These are phyloP conservation scores for Lepus oiostolus DNA, from an alignment of 2,797 vertebrate genomes.

Conservation along the genomic window DNA sequence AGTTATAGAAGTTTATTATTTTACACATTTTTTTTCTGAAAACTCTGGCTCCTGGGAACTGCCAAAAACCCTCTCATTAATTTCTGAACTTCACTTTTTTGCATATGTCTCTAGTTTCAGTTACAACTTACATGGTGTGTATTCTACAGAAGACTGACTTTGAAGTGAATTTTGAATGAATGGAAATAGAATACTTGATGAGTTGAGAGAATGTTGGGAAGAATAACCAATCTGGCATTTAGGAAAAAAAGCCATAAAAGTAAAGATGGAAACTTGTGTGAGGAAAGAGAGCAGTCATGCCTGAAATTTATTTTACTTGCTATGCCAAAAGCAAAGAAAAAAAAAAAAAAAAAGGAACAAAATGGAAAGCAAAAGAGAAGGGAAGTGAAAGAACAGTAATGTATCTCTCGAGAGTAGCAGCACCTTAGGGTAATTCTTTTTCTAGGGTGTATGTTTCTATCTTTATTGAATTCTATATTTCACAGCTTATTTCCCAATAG, in stretches of 20 bases:
- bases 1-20: background rate
- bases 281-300: slow-evolving; percentile 29
- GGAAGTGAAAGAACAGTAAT: background rate
- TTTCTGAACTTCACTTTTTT: slow-evolving; percentile 37
- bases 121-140: background rate
- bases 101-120: background rate
- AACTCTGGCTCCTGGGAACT: background rate
- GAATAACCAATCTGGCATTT: background rate
- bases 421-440: slow-evolving; percentile 43
- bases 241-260: slow-evolving; percentile 40
- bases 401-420: background rate
- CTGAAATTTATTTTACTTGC: slow-evolving; percentile 51
- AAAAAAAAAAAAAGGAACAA: background rate
- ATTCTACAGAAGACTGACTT: slow-evolving; percentile 44
- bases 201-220: slow-evolving; percentile 49
- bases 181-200: slow-evolving; percentile 52
- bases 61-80: background rate
- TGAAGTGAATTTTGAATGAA: slow-evolving; percentile 64
- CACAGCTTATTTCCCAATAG: background rate
- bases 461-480: slow-evolving; percentile 39
- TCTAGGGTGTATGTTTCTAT: background rate
- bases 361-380: background rate
- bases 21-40: background rate
- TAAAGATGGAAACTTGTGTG: slow-evolving; percentile 69
- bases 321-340: background rate